Evolutionary conservation across 2,113 vertebrate genomes (phyloP).

Genomic region (Egretta garzetta): DNA sequence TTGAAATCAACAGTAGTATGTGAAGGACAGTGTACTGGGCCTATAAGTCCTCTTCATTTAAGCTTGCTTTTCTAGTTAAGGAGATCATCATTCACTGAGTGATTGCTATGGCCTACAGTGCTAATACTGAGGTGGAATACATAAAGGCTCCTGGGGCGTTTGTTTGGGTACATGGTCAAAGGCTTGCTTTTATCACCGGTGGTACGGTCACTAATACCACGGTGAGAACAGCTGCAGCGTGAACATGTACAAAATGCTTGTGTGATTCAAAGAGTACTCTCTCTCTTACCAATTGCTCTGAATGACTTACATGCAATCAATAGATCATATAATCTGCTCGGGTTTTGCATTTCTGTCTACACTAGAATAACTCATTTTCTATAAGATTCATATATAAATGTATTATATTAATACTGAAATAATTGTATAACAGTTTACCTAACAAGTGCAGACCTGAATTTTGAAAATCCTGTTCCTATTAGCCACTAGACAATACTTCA

Average conservation of each 20-base stretch:
- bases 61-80: background rate
- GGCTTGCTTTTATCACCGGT: background rate
- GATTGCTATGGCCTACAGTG: background rate
- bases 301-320: background rate
- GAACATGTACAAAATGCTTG: background rate
- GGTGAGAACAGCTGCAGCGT: background rate
- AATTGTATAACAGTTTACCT: background rate
- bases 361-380: background rate
- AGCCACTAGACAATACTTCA: background rate
- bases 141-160: rapidly evolving
- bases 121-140: too few relatives aligned
- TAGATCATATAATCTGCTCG: background rate
- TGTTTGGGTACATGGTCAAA: background rate
- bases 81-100: background rate
- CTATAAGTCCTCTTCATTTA: background rate
- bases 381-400: background rate
- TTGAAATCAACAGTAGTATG: background rate
- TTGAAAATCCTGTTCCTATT: background rate
- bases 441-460: background rate
- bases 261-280: background rate
- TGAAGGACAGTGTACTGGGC: background rate
- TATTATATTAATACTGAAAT: background rate
- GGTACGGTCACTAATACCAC: background rate
- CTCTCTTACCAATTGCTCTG: background rate
- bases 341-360: background rate